These are phyloP conservation scores for Harpalus rubripes DNA, from an alignment of 2,888 invertebrate genomes.

Conservation along the genomic window DNA sequence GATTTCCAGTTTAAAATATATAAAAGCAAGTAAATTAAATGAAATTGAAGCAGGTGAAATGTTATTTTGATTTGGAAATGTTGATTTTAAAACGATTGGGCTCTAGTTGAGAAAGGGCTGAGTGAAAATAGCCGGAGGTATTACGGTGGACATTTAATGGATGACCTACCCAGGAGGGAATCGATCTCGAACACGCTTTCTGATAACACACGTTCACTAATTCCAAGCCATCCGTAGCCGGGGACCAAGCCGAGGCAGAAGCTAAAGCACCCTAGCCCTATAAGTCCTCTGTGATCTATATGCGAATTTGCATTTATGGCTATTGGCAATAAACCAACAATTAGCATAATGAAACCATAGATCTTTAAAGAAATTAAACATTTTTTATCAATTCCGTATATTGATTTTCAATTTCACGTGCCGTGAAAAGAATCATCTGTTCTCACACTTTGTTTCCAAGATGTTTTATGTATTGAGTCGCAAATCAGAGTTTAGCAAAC, in stretches of 20 bases:
- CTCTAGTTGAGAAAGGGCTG: constrained; percentile 42
- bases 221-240: constrained; percentile 46
- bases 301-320: constrained; percentile 64
- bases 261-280: neutral
- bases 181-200: constrained; percentile 62
- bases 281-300: constrained; percentile 63
- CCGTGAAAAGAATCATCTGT: too few species aligned
- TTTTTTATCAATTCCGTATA: neutral
- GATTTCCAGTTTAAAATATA: too few species aligned
- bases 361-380: constrained; percentile 50
- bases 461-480: too few species aligned
- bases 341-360: constrained; percentile 63
- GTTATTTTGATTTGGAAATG: constrained; percentile 51
- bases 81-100: constrained; percentile 48
- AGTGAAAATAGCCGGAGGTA: constrained; percentile 59
- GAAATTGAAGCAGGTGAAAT: neutral
- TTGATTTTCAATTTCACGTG: neutral
- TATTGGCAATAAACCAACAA: constrained; percentile 60
- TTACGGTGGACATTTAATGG: constrained; percentile 64
- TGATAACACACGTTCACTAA: constrained; percentile 66
- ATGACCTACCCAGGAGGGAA: constrained; percentile 60
- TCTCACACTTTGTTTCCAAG: too few species aligned
- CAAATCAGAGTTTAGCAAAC: too few species aligned
- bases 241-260: neutral
- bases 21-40: neutral